These are phyloP conservation scores for Actinopyga echinites DNA, from an alignment of 53 echinoderm and acorn worm genomes.

Conservation along the genomic window DNA sequence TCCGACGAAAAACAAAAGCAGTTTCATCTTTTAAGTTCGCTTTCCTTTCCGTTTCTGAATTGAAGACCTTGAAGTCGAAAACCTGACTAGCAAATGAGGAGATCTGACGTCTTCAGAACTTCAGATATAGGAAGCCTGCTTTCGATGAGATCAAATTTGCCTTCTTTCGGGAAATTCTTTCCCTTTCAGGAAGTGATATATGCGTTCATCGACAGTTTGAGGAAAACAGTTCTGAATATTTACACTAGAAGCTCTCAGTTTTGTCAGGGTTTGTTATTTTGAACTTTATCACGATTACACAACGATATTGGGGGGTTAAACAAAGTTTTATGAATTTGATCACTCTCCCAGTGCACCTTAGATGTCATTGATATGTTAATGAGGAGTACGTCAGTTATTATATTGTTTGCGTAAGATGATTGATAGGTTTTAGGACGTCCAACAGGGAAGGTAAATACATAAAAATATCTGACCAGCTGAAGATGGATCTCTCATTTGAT, in stretches of 20 bases:
- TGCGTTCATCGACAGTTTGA: too few relatives aligned
- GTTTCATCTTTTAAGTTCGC: not conserved
- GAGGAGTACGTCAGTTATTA: not conserved
- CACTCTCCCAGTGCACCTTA: not conserved
- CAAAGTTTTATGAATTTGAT: not conserved
- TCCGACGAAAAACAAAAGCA: not conserved
- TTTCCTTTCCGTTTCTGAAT: not conserved
- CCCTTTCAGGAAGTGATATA: too few relatives aligned
- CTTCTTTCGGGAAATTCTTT: too few relatives aligned
- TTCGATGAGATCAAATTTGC: too few relatives aligned
- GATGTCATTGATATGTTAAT: not conserved
- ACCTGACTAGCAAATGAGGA: too few relatives aligned
- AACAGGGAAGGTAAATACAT: too few relatives aligned
- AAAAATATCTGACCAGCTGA: too few relatives aligned
- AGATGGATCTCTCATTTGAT: too few relatives aligned
- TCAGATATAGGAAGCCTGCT: too few relatives aligned
- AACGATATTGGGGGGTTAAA: not conserved
- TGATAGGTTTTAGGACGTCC: not conserved
- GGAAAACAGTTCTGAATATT: too few relatives aligned
- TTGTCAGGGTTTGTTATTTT: not conserved
- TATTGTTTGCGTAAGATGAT: not conserved
- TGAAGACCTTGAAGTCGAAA: too few relatives aligned
- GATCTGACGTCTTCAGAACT: too few relatives aligned
- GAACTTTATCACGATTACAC: conserved; percentile 24
- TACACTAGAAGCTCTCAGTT: not conserved